These are phyloP conservation scores for Exephanes ischioxanthus DNA, from an alignment of 2,888 invertebrate genomes.

Conservation along the genomic window DNA sequence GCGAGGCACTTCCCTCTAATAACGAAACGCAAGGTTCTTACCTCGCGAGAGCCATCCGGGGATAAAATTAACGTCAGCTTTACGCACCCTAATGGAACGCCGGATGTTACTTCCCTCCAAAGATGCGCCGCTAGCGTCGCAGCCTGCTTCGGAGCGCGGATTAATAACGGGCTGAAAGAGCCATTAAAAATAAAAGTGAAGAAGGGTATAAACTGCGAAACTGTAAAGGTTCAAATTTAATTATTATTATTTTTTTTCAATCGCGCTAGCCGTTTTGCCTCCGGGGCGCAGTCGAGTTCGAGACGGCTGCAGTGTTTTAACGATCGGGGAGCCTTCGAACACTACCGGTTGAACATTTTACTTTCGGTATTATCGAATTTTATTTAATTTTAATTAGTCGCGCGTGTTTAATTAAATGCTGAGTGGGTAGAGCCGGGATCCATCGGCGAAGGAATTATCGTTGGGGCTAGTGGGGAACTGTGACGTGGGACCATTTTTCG, in stretches of 20 bases:
- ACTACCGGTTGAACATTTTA: too few relatives aligned
- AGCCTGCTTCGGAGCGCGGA: neutral
- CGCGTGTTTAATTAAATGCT: neutral
- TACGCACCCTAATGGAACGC: constrained; percentile 1
- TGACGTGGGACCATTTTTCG: neutral
- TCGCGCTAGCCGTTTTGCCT: neutral
- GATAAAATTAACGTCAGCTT: constrained; percentile 14
- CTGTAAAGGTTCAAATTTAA: constrained; percentile 9
- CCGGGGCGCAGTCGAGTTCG: neutral
- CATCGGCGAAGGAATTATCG: neutral
- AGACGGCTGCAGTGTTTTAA: neutral
- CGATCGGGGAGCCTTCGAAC: neutral
- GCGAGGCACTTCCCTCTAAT: constrained; percentile 22
- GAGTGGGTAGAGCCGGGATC: neutral
- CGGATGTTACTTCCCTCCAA: neutral
- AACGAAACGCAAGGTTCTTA: constrained; percentile 24
- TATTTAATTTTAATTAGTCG: neutral
- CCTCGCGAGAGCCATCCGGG: neutral
- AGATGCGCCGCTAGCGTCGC: neutral
- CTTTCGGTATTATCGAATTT: neutral
- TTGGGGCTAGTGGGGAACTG: neutral
- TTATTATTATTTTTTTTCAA: constrained; percentile 4
- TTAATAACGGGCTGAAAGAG: neutral
- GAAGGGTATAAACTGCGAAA: constrained; percentile 10
- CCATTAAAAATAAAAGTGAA: constrained; percentile 26